A percentile compares a stretch with the other conserved stretches of the same genome.
Conservation (phyloP, 2,888 invertebrate genomes). For the Poecilus cupreus region DNA sequence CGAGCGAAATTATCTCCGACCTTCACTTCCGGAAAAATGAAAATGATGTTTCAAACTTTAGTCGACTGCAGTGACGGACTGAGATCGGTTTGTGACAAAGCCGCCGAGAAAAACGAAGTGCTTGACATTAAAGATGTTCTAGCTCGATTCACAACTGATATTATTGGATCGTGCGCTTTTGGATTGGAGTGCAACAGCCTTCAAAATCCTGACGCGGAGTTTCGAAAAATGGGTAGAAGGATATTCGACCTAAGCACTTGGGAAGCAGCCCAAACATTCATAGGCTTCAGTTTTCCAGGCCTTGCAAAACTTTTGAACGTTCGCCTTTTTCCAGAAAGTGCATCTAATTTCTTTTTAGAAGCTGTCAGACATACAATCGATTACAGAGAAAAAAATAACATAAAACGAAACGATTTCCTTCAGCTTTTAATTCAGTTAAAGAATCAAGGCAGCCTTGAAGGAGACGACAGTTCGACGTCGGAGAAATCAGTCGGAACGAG, state of each 20-base stretch:
- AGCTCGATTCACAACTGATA: slow-evolving; percentile 48
- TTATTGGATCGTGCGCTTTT: slow-evolving; percentile 53
- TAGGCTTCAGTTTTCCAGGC: slow-evolving; percentile 26
- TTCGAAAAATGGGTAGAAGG: slow-evolving; percentile 49
- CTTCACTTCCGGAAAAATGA: slow-evolving; percentile 56
- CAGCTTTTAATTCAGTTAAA: slow-evolving; percentile 55
- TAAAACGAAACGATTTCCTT: slow-evolving; percentile 54
- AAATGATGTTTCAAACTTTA: slow-evolving; percentile 56
- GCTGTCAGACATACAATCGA: slow-evolving; percentile 50
- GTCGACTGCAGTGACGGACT: slow-evolving; percentile 47
- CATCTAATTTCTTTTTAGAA: slow-evolving; percentile 48
- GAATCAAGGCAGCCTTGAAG: slow-evolving; percentile 34
- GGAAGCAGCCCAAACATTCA: slow-evolving; percentile 36
- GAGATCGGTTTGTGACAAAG: slow-evolving; percentile 37
- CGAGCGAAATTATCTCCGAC: slow-evolving; percentile 50
- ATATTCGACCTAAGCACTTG: slow-evolving; percentile 19
- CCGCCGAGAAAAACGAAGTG: neutral
- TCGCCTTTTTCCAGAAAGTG: slow-evolving; percentile 17
- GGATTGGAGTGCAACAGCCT: slow-evolving; percentile 52
- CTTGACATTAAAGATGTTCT: slow-evolving; percentile 54
- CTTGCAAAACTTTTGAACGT: slow-evolving; percentile 15
- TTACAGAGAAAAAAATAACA: slow-evolving; percentile 48
- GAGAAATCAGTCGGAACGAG: slow-evolving; percentile 37
- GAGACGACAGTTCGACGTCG: neutral
- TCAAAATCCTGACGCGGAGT: slow-evolving; percentile 51